Evolutionary conservation across 1,140 invertebrate genomes (phyloP).

Genomic region (Caenorhabditis tropicalis): DNA sequence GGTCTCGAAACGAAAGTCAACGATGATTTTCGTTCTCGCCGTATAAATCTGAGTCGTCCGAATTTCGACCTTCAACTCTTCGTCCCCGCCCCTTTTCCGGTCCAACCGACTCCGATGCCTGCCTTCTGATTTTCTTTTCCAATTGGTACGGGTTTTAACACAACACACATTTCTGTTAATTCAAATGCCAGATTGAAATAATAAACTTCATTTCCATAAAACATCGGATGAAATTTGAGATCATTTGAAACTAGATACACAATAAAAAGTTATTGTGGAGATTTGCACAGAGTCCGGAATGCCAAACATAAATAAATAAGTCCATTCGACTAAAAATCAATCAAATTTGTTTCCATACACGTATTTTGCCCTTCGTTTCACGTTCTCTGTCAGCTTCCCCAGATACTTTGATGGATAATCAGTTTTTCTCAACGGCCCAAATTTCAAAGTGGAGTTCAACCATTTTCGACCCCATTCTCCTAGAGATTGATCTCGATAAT

Average conservation of each 20-base stretch:
- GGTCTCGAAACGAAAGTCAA: background rate
- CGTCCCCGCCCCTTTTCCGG: background rate
- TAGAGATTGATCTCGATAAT: background rate
- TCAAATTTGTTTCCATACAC: background rate
- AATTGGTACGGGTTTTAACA: background rate
- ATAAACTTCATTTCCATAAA: too few relatives aligned
- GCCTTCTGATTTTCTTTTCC: too few relatives aligned
- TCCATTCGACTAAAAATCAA: too few relatives aligned
- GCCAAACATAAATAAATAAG: too few relatives aligned
- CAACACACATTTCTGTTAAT: background rate
- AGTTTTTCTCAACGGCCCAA: background rate
- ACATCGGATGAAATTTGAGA: background rate
- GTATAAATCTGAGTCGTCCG: background rate
- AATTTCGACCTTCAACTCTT: background rate
- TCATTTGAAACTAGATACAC: background rate
- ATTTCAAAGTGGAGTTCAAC: background rate
- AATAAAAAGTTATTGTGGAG: too few relatives aligned
- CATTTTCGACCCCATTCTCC: background rate
- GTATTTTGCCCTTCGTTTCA: background rate
- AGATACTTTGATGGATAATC: background rate
- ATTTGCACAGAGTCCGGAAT: too few relatives aligned
- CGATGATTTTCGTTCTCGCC: slow-evolving; percentile 15
- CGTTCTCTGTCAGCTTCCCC: background rate
- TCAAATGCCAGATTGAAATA: background rate
- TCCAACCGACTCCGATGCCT: background rate